These are phyloP conservation scores for Hippocampus comes DNA, from an alignment of 2,113 vertebrate genomes.

Conservation along the genomic window DNA sequence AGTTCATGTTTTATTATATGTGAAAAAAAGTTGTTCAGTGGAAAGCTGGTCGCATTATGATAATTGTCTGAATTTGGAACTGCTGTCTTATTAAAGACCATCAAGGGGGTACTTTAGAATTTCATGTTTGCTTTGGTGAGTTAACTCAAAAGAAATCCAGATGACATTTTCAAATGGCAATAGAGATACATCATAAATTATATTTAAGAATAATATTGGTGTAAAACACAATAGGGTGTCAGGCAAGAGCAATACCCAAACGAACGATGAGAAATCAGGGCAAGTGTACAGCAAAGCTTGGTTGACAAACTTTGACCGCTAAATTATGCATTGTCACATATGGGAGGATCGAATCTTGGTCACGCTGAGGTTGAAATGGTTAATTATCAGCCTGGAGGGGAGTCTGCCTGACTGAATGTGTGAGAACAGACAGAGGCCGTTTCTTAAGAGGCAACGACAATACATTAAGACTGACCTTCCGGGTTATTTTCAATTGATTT, in stretches of 20 bases:
- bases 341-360: constrained; percentile 59
- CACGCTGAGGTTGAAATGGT: constrained; percentile 64
- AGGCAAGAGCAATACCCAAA: constrained; percentile 34
- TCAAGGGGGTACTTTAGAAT: not conserved
- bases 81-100: not conserved
- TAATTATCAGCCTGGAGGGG: constrained; percentile 68
- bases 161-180: not conserved
- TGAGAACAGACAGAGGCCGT: constrained; percentile 39
- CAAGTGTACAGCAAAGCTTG: constrained; percentile 51
- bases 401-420: constrained; percentile 37
- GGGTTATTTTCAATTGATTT: constrained; percentile 19
- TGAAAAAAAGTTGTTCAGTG: not conserved
- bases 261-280: constrained; percentile 55
- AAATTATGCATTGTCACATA: constrained; percentile 78
- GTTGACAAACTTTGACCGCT: constrained; percentile 51
- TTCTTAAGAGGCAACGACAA: constrained; percentile 47
- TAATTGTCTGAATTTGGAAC: too few species aligned
- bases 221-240: constrained; percentile 8
- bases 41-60: not conserved
- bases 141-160: too few species aligned
- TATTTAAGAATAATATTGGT: not conserved
- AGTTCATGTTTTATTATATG: not conserved
- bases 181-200: not conserved
- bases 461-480: constrained; percentile 4
- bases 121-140: not conserved